phyloP scores from a whole-genome alignment of 2,113 vertebrate species.

The Sinocyclocheilus grahami region DNA sequence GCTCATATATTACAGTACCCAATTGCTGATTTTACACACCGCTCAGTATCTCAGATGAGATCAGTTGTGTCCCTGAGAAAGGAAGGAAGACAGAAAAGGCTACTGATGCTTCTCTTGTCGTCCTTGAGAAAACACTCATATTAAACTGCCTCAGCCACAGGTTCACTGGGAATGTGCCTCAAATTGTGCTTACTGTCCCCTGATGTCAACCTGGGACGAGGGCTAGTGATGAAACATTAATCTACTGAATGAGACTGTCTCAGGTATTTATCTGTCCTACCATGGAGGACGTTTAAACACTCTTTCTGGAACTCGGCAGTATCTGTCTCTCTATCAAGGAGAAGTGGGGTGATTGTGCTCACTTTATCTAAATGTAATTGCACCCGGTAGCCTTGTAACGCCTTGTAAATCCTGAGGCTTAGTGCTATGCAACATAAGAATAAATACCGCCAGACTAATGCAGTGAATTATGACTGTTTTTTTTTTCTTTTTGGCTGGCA shows the following conservation, averaged over 20 bases:
- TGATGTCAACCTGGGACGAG: not conserved
- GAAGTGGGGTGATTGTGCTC: not conserved
- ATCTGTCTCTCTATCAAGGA: constrained; percentile 21
- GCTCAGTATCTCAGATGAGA: constrained; percentile 16
- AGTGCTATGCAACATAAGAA: constrained; percentile 6
- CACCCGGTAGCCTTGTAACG: constrained; percentile 9
- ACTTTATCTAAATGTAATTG: constrained; percentile 30
- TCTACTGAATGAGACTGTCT: constrained; percentile 9
- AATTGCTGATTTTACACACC: not conserved
- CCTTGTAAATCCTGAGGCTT: constrained; percentile 25
- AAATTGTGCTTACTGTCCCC: not conserved
- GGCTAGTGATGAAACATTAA: constrained; percentile 27
- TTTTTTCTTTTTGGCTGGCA: not conserved
- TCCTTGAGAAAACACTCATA: constrained; percentile 35
- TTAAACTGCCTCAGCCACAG: not conserved
- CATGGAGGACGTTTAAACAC: not conserved
- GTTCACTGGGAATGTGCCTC: not conserved
- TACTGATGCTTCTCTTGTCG: not conserved
- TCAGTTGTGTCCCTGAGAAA: not conserved
- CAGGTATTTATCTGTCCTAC: constrained; percentile 23
- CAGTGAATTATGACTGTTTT: not conserved
- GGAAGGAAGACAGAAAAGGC: not conserved
- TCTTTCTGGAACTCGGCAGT: constrained; percentile 4
- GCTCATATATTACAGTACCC: not conserved
- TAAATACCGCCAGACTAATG: constrained; percentile 9